Base-by-base conservation (phyloP, 1,140 invertebrate species). In the Orius insidiosus region DNA sequence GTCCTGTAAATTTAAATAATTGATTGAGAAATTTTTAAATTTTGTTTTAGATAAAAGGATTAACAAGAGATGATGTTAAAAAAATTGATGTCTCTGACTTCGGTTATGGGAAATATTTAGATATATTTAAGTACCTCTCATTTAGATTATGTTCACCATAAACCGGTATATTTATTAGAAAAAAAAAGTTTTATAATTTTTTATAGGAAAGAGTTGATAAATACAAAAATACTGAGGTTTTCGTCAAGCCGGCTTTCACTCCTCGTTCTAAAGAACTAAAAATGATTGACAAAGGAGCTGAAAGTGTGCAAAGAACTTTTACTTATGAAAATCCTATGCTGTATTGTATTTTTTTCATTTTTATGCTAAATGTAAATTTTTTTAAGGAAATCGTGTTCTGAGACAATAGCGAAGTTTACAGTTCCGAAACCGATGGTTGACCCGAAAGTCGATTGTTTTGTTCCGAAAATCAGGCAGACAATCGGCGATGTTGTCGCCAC, bases 21-120 rank as follows among this genome's bases (percentile, higher is more conserved):
- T 24, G 7, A 24, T 24, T 24, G n/a, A n/a, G n/a, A n/a, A n/a
- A n/a, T 24, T 24, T 24, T 24, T 4, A 24, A 24, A 40, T 18
- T 15, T 40, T 40, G 35, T n/a, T 40, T 18, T 40, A 40, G 38
- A 15, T 40, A 14, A 18, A 15, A 10, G 38, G 38, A 4, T 13
- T 40, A 3, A 40, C 38, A 18, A 40, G 38, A 40, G 38, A 18
- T 10, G 38, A 40, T 40, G 13, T 30, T 6, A 18, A 18, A 15
- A 43, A 43, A 31, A 43, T 43, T n/a, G n/a, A 18, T 43, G 10
- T 43, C 3, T 18, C 19, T n/a, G 24, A 14, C 5, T 18, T 30
- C 6, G 11, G 41, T 18, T 18, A 18, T 31, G 41, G 41, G n/a
- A 43, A 43, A 31, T 43, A 43, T 30, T n/a, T 15, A 9, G 41